Evolutionary conservation across 2,888 invertebrate genomes (phyloP).

Genomic region (Phortica magna): DNA sequence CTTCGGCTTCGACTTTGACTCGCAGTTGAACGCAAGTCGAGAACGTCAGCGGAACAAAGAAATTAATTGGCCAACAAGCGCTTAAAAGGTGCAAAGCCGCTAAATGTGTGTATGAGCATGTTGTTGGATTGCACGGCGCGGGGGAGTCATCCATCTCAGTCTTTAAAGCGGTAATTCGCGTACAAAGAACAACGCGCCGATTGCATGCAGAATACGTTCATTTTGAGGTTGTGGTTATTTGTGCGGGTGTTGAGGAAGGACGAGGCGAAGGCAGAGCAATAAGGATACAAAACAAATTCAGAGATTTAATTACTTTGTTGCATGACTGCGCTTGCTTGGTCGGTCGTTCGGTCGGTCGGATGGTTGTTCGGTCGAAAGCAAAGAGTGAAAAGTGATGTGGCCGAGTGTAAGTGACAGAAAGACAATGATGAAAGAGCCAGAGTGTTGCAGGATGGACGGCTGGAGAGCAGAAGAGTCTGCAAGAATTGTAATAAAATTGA

Average conservation of each 20-base stretch:
- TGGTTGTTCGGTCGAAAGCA: not conserved
- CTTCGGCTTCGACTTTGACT: not conserved
- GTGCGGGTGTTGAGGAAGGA: not conserved
- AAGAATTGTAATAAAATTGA: slow-evolving; percentile 40
- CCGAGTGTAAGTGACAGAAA: slow-evolving; percentile 1
- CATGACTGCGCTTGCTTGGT: slow-evolving; percentile 24
- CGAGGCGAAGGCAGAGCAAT: not conserved
- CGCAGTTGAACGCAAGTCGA: not conserved
- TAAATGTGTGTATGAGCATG: not conserved
- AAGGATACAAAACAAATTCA: slow-evolving; percentile 14
- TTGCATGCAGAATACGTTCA: no score
- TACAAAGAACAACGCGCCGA: not conserved
- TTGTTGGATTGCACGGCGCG: not conserved
- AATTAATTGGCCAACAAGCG: slow-evolving; percentile 26
- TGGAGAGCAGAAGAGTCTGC: not conserved
- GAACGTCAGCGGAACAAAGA: slow-evolving; percentile 25
- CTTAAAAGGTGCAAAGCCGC: slow-evolving; percentile 27
- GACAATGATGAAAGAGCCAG: slow-evolving; percentile 35
- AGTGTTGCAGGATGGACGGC: not conserved
- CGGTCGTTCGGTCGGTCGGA: no score
- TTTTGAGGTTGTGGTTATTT: not conserved
- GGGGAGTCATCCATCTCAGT: not conserved
- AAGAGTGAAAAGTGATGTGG: not conserved
- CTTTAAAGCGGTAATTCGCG: not conserved
- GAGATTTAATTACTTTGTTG: slow-evolving; percentile 40